Evolutionary conservation across 1,140 invertebrate species (phyloP).

Genomic region (Helicorthomorpha holstii): DNA sequence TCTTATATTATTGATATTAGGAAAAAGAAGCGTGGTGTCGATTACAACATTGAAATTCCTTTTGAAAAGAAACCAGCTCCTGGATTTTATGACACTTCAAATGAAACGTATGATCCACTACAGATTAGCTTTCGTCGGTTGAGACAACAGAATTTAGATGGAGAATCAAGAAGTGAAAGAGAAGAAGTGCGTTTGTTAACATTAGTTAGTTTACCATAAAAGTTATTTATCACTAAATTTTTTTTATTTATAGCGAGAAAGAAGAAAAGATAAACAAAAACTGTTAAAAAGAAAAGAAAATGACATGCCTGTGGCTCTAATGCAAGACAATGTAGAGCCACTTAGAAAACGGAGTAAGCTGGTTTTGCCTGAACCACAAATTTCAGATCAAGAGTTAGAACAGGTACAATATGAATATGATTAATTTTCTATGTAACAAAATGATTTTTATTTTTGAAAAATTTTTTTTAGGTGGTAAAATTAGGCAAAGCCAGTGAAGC

Average conservation of each 20-base stretch:
- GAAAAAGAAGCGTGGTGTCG: conserved; percentile 71
- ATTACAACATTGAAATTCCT: conserved; percentile 96
- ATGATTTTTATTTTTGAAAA: conserved; percentile 5
- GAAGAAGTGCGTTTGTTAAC: conserved; percentile 45
- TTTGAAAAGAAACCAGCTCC: conserved; percentile 84
- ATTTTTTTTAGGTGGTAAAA: conserved; percentile 68
- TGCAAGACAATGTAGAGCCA: conserved; percentile 67
- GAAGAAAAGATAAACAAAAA: conserved; percentile 80
- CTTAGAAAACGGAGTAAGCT: conserved; percentile 87
- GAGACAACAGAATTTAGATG: conserved; percentile 82
- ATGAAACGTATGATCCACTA: conserved; percentile 70
- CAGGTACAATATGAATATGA: conserved; percentile 29
- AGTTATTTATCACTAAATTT: background rate
- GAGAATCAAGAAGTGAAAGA: conserved; percentile 69
- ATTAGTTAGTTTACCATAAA: background rate
- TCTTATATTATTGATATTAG: conserved; percentile 15
- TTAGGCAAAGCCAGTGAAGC: conserved; percentile 86
- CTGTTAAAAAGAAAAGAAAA: conserved; percentile 90
- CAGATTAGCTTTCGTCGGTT: conserved; percentile 76
- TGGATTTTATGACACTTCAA: conserved; percentile 87
- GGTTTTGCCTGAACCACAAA: conserved; percentile 89
- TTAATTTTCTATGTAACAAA: conserved; percentile 4
- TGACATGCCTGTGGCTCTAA: conserved; percentile 80
- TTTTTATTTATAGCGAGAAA: conserved; percentile 34
- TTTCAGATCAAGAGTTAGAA: conserved; percentile 60